Evolutionary conservation across 2,113 vertebrate species (phyloP), one percentile per base, ranked within the genome.

Genomic region (Chaetops frenatus): DNA sequence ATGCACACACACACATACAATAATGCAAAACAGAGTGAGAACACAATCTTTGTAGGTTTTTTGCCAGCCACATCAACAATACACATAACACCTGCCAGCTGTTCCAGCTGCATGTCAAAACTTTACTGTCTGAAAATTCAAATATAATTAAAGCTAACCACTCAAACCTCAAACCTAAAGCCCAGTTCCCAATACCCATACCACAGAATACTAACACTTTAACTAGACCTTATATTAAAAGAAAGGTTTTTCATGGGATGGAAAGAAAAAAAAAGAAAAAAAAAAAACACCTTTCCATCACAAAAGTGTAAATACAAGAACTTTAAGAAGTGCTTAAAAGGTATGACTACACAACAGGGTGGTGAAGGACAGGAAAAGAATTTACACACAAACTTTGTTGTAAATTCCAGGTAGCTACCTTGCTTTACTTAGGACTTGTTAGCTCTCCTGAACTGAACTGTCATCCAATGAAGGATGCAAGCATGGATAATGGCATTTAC

Each of bases 171-270:
- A 77, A 81, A 65, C 58, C 16, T 33, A 36, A 60, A 44, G 31
- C 31, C n/a, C 45, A 81, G 53, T 4, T 69, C 36, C 21, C 28
- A 16, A 28, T 35, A 42, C 3, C 5, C 36, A 38, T 9, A 62
- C 5, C 85, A 90, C 23, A 74, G 12, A 74, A 69, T 15, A 40
- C 15, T 35, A 85, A 74, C 10, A 76, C 10, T 76, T 20, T 29
- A 50, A 53, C 8, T 54, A 71, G 12, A 50, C 2, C 7, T 62
- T 47, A 58, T 8, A 36, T 35, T 21, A 7, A 35, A 66, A 2
- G 29, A 27, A 7, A 22, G 13, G 3, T 1, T 1, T 25, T 36
- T 38, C 6, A 18, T 42, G 1, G 38, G 38, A n/a, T n/a, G n/a
- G n/a, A n/a, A n/a, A 23, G 33, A 50, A 62, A 79, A 36, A 35